Evolutionary conservation across 2,113 vertebrate genomes (phyloP).

Genomic region (Mesoclemmys tuberculata): DNA sequence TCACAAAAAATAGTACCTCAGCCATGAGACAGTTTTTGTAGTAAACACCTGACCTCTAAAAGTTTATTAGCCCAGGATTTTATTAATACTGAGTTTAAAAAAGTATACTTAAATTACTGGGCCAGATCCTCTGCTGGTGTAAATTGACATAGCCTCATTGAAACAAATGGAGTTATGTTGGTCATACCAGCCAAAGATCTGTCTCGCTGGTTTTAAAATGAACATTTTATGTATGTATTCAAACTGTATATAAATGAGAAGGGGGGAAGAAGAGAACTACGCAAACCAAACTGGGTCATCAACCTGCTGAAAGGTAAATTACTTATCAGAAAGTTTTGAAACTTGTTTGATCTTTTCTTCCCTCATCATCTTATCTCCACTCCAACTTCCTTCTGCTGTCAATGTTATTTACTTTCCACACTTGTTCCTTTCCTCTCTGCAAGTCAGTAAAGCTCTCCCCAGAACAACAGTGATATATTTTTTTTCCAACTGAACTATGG

Average conservation of each 20-base stretch:
- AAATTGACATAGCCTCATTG: not conserved
- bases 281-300: not conserved
- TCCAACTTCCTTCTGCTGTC: not conserved
- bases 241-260: not conserved
- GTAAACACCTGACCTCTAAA: not conserved
- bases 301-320: not conserved
- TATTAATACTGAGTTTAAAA: not conserved
- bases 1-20: not conserved
- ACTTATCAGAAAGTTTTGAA: not conserved
- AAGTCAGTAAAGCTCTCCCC: not conserved
- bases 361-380: not conserved
- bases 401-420: not conserved
- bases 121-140: not conserved
- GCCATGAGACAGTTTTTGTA: not conserved
- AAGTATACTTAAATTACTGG: not conserved
- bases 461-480: not conserved
- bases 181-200: not conserved
- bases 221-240: not conserved
- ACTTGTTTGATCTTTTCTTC: not conserved
- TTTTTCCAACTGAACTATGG: not conserved
- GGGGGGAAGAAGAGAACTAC: not conserved
- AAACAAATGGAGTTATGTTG: not conserved
- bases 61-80: not conserved
- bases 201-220: not conserved
- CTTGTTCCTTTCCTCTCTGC: not conserved